Conservation (phyloP, 1,140 invertebrate species). For the Archivesica marissinica region DNA sequence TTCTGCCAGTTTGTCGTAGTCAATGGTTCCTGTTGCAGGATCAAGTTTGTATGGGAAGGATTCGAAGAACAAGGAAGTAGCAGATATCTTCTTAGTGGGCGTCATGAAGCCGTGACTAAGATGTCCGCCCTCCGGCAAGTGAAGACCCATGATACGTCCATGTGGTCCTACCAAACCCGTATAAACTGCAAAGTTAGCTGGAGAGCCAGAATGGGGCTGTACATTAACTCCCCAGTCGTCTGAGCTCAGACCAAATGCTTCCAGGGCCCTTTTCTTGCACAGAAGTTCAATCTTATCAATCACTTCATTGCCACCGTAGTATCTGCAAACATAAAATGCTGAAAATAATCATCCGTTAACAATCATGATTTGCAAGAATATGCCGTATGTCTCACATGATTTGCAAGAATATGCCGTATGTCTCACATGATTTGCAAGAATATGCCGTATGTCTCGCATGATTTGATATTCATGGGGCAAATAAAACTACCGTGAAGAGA, state of each 20-base stretch:
- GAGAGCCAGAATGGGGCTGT: slow-evolving; percentile 98
- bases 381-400: too few relatives aligned
- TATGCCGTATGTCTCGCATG: too few relatives aligned
- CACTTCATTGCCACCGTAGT: slow-evolving; percentile 98
- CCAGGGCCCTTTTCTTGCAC: slow-evolving; percentile 93
- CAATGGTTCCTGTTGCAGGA: slow-evolving; percentile 93
- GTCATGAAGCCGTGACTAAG: slow-evolving; percentile 97
- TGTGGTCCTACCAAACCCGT: slow-evolving; percentile 90
- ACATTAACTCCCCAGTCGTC: slow-evolving; percentile 99
- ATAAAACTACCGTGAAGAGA: too few relatives aligned
- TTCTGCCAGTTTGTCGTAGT: slow-evolving; percentile 95
- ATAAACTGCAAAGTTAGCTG: slow-evolving; percentile 97
- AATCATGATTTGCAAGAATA: too few relatives aligned
- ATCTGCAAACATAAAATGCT: slow-evolving; percentile 86
- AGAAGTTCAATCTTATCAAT: slow-evolving; percentile 97
- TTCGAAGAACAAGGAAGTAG: slow-evolving; percentile 99
- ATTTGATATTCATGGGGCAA: too few relatives aligned
- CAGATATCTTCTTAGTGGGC: slow-evolving; percentile 95
- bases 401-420: too few relatives aligned
- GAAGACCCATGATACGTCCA: slow-evolving; percentile 98
- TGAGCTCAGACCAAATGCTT: slow-evolving; percentile 92
- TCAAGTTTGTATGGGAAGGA: slow-evolving; percentile 99
- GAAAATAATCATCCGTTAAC: too few relatives aligned
- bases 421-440: too few relatives aligned
- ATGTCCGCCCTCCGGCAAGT: slow-evolving; percentile 98